These are phyloP conservation scores for Aramus guarauna DNA, from an alignment of 2,113 vertebrate species.

Conservation along the genomic window DNA sequence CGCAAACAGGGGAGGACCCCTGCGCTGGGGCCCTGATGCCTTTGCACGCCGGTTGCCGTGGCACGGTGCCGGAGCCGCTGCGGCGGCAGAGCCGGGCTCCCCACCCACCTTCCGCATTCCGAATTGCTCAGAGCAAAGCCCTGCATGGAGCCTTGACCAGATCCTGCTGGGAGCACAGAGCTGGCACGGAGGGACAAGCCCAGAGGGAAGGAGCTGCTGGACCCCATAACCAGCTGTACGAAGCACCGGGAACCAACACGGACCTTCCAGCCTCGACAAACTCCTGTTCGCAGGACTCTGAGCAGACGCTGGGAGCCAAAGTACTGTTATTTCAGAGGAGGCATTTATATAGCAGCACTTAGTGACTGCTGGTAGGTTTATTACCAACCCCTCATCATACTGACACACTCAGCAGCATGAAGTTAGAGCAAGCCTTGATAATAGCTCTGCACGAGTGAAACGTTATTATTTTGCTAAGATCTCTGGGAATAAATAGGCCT, in stretches of 20 bases:
- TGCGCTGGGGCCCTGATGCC: not conserved
- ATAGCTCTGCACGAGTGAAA: not conserved
- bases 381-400: not conserved
- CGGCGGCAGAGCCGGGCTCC: rapidly evolving
- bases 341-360: not conserved
- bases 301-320: not conserved
- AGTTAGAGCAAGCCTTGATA: not conserved
- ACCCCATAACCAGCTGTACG: rapidly evolving
- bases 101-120: not conserved
- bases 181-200: rapidly evolving
- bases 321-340: not conserved
- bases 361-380: not conserved
- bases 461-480: not conserved
- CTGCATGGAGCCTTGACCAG: rapidly evolving
- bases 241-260: not conserved
- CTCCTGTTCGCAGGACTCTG: rapidly evolving
- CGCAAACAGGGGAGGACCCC: rapidly evolving
- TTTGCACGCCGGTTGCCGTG: rapidly evolving
- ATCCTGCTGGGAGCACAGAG: not conserved
- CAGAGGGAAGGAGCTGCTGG: not conserved
- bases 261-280: not conserved
- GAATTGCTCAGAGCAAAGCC: not conserved
- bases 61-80: rapidly evolving
- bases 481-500: not conserved
- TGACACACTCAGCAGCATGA: not conserved